Evolutionary conservation across 1,140 invertebrate genomes (phyloP), one percentile per base, ranked within the genome.

Genomic region (Drosophila mauritiana): DNA sequence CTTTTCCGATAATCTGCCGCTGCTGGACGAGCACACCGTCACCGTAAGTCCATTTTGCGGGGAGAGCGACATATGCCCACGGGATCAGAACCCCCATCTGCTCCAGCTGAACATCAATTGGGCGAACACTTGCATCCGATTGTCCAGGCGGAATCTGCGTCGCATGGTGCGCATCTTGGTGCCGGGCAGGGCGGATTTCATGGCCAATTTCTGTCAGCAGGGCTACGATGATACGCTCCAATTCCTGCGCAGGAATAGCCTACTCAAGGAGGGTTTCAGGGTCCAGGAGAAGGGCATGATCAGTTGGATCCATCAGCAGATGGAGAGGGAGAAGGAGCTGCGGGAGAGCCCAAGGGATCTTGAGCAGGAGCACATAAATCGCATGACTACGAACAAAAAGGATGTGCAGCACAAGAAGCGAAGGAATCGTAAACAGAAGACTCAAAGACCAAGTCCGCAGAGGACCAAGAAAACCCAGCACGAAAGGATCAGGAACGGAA

Each of bases 21-120:
- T 97, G 1, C 92, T 99, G 12, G 97, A 99, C 92, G 96, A 98
- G 90, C 96, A 98, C 86, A 99, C 99, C 0, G 96, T 99, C 62
- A 99, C 98, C 0, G 97, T 99, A 20, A 98, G 97, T 89, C 99
- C 99, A 0, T 99, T 99, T 93, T 97, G 97, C 88, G 99, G 99
- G 0, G 98, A 99, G 92, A 97, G 96, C 89, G 98, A 99, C 92
- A 99, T 99, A 76, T 99, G 98, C 93, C 99, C 99, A 0, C 94
- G 96, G 55, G 98, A 99, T 93, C 93, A 95, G 53, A 96, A 95
- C 56, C 96, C 96, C 7, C 96, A 97, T 91, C 92, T 97, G 45
- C 97, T 97, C 82, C 96, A 97, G 88, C 95, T 99, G 7, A 98
- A 75, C 7, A 22, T 75, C 5, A 75, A 98, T 91, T 91, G 99